phyloP scores from a whole-genome alignment of 1,140 invertebrate species.

The Druon quercuslanigerum region DNA sequence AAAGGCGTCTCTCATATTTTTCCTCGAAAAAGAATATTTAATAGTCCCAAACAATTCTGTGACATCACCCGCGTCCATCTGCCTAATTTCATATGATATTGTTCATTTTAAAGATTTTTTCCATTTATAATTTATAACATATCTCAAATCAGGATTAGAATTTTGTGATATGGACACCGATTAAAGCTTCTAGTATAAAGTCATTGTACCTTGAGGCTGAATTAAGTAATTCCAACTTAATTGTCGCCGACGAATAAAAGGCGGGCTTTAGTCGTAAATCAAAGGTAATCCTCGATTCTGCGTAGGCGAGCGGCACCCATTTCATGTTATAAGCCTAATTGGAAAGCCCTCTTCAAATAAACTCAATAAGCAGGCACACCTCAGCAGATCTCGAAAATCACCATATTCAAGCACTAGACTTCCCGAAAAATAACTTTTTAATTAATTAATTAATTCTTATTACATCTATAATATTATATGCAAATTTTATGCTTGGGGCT shows the following conservation, averaged over 20 bases:
- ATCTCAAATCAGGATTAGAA: too few species aligned
- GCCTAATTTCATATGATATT: too few species aligned
- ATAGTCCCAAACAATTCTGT: too few species aligned
- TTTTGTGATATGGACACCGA: too few species aligned
- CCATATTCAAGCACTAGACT: constrained; percentile 4
- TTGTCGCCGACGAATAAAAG: background rate
- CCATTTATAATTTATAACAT: too few species aligned
- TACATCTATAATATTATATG: too few species aligned
- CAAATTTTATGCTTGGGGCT: too few species aligned
- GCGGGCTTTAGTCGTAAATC: constrained; percentile 9
- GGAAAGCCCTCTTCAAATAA: constrained; percentile 4
- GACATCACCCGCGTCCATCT: too few species aligned
- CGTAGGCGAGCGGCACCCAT: constrained; percentile 11
- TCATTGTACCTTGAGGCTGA: background rate
- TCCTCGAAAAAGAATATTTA: too few species aligned
- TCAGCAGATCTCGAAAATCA: background rate
- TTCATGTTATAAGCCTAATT: constrained; percentile 27
- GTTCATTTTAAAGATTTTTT: too few species aligned
- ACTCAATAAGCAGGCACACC: background rate
- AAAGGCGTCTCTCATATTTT: too few species aligned
- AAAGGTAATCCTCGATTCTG: constrained; percentile 2
- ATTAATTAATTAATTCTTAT: background rate
- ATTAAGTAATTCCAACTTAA: constrained; percentile 10
- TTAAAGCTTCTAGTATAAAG: too few species aligned
- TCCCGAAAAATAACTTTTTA: background rate